phyloP scores from a whole-genome alignment of 1,140 invertebrate genomes.

The Drosophila pseudoananassae region DNA sequence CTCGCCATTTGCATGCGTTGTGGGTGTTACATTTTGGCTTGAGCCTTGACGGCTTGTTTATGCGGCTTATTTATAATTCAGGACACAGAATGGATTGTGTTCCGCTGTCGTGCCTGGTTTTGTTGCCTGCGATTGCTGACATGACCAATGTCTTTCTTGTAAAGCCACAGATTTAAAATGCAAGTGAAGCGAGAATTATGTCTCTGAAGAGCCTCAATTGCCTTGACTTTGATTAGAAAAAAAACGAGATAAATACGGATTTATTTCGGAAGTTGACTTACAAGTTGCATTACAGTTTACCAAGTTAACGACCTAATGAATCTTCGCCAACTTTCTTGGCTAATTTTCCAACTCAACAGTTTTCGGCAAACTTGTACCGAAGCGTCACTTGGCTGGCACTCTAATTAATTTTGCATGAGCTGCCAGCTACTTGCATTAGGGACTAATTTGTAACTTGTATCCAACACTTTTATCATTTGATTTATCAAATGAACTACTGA shows the following conservation, averaged over 20 bases:
- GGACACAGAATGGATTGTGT: slow-evolving; percentile 62
- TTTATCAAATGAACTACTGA: slow-evolving; percentile 41
- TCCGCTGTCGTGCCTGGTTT: slow-evolving; percentile 21
- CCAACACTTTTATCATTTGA: slow-evolving; percentile 44
- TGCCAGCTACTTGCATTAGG: slow-evolving; percentile 14
- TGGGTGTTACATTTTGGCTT: slow-evolving; percentile 16
- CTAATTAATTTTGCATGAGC: slow-evolving; percentile 60
- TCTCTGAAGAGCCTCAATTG: slow-evolving; percentile 19
- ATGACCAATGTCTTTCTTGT: slow-evolving; percentile 1
- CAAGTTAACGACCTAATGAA: slow-evolving; percentile 1
- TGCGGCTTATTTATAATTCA: slow-evolving; percentile 71
- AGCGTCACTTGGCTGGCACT: slow-evolving; percentile 5
- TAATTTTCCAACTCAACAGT: not conserved
- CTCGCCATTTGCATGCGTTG: slow-evolving; percentile 23
- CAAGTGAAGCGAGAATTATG: slow-evolving; percentile 21
- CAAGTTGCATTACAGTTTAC: slow-evolving; percentile 3
- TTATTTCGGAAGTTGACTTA: not conserved
- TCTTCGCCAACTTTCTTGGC: not conserved
- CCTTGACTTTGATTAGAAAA: slow-evolving; percentile 30
- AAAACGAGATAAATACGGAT: slow-evolving; percentile 3
- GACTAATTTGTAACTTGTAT: slow-evolving; percentile 37
- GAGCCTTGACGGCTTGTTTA: slow-evolving; percentile 60
- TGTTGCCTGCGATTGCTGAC: not conserved
- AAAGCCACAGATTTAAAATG: slow-evolving; percentile 48
- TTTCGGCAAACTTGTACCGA: slow-evolving; percentile 13